A percentile compares a stretch with the other conserved stretches of the same genome.
Evolutionary conservation across 2,113 vertebrate species (phyloP).

Genomic region (Campylomormyrus tamandua): DNA sequence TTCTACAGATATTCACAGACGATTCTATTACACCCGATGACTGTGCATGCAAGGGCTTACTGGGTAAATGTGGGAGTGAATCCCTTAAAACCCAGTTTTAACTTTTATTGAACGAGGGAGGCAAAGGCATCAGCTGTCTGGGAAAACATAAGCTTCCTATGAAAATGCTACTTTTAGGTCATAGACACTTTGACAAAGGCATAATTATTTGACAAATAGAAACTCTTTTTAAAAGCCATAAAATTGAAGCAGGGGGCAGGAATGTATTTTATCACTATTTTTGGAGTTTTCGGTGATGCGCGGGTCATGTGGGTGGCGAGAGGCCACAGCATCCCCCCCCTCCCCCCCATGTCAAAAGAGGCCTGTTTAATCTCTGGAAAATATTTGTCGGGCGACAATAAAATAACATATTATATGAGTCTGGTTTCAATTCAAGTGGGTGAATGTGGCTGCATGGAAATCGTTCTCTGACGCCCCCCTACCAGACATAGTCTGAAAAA

Average conservation of each 20-base stretch:
- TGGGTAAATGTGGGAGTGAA: not conserved
- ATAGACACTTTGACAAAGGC: slow-evolving; percentile 13
- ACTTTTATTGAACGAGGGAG: not conserved
- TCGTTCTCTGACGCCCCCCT: slow-evolving; percentile 20
- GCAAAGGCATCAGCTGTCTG: slow-evolving; percentile 37
- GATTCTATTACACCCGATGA: not conserved
- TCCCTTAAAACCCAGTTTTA: not conserved
- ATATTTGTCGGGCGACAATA: slow-evolving; percentile 39
- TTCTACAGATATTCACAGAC: not conserved
- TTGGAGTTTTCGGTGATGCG: slow-evolving; percentile 20
- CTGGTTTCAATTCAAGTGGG: slow-evolving; percentile 39
- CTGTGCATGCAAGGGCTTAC: not conserved
- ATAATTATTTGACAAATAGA: slow-evolving; percentile 33
- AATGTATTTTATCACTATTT: slow-evolving; percentile 51
- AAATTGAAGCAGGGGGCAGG: slow-evolving; percentile 39
- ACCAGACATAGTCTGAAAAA: not conserved
- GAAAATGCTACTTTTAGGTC: slow-evolving; percentile 1
- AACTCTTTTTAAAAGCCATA: slow-evolving; percentile 39
- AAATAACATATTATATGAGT: slow-evolving; percentile 41
- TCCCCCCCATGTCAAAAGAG: slow-evolving; percentile 25
- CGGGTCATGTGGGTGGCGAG: slow-evolving; percentile 19
- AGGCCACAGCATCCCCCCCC: slow-evolving; percentile 6
- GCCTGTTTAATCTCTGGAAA: slow-evolving; percentile 43
- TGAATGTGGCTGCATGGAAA: slow-evolving; percentile 26
- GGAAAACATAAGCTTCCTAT: slow-evolving; percentile 24